Percentiles rank a stretch among this genome's conserved stretches.
phyloP scores from a whole-genome alignment of 2,797 vertebrate species.

The Scleropages formosus region DNA sequence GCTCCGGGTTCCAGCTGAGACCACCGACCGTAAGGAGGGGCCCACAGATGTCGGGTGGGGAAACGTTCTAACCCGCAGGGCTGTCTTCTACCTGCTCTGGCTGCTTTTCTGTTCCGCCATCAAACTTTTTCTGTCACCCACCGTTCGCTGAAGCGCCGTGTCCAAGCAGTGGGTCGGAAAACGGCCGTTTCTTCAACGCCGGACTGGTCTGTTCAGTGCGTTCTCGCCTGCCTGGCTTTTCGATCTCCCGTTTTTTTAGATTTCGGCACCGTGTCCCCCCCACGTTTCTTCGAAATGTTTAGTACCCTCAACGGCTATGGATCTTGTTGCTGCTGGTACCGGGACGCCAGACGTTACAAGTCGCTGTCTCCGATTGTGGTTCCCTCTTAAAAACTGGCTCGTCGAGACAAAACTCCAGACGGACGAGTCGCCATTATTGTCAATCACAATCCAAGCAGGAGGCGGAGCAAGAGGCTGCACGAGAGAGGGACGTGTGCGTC shows the following conservation, averaged over 20 bases:
- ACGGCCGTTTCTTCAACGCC: no score
- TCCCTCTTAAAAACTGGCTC: conserved; percentile 49
- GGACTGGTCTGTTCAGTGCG: background rate
- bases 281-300: conserved; percentile 18
- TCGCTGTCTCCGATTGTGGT: background rate
- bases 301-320: conserved; percentile 34
- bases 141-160: background rate
- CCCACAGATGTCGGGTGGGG: background rate
- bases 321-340: background rate
- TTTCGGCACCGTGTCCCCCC: conserved; percentile 50
- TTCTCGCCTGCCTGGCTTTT: conserved; percentile 24
- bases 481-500: conserved; percentile 33
- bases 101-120: background rate
- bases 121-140: conserved; percentile 15
- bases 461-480: conserved; percentile 27
- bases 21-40: no score
- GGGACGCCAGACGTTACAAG: background rate
- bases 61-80: background rate
- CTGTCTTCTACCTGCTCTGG: no score
- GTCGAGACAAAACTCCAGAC: conserved; percentile 61
- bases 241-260: conserved; percentile 49
- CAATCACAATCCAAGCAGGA: conserved; percentile 61
- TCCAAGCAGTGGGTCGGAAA: no score
- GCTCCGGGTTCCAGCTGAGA: no score
- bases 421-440: conserved; percentile 76